phyloP scores from a whole-genome alignment of 2,797 vertebrate species.

The Tokudaia muenninki region DNA sequence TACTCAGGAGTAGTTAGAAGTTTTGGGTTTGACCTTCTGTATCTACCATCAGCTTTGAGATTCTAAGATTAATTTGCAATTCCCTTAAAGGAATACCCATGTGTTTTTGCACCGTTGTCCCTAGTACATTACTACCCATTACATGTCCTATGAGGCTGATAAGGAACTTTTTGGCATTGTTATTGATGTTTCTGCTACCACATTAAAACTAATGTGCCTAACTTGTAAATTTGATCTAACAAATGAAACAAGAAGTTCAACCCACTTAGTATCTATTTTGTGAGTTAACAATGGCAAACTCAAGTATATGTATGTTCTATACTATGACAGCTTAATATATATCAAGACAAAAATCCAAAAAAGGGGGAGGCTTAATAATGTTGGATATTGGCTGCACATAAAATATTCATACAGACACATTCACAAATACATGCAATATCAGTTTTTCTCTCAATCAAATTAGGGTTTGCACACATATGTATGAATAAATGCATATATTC shows the following conservation, averaged over 20 bases:
- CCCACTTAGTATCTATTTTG: background rate
- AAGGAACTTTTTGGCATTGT: background rate
- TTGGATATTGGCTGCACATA: background rate
- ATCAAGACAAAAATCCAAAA: background rate
- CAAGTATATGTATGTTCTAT: background rate
- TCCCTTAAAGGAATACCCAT: background rate
- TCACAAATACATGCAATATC: background rate
- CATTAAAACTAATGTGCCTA: background rate
- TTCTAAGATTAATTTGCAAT: background rate
- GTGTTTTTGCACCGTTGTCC: background rate
- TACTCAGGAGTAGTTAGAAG: background rate
- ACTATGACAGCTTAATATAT: background rate
- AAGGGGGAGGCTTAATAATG: background rate
- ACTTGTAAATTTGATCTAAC: background rate
- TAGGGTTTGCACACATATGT: background rate
- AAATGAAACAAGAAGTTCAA: background rate
- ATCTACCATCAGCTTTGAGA: background rate
- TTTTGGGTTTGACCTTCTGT: background rate
- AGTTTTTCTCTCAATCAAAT: constrained; percentile 52
- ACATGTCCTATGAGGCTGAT: background rate
- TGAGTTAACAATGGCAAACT: background rate
- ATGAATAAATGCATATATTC: background rate
- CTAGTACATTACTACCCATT: background rate
- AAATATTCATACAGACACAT: background rate
- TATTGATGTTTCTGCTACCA: background rate